Conservation (phyloP, 1,140 invertebrate species). For the Spodoptera frugiperda region DNA sequence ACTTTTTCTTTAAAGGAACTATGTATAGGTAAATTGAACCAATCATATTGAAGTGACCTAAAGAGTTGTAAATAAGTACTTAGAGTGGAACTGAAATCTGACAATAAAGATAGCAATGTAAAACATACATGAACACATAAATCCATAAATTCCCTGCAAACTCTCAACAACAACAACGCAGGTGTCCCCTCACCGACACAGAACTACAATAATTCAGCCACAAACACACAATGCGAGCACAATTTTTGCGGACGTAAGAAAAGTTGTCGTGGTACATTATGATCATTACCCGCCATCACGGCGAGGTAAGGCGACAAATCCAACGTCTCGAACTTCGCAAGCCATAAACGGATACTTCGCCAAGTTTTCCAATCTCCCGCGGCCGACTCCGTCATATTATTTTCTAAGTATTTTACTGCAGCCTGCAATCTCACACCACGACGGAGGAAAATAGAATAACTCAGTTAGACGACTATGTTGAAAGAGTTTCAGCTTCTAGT, state of each 20-base stretch:
- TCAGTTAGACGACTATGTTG: slow-evolving; percentile 43
- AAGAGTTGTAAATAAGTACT: neutral
- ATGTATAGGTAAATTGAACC: too few species aligned
- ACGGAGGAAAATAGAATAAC: slow-evolving; percentile 39
- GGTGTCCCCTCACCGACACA: neutral
- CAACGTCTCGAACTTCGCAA: slow-evolving; percentile 56
- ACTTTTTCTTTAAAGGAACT: too few species aligned
- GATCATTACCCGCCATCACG: slow-evolving; percentile 43
- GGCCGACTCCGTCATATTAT: slow-evolving; percentile 62
- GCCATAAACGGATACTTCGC: slow-evolving; percentile 63
- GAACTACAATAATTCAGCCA: neutral
- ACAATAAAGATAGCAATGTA: neutral
- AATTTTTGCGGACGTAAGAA: slow-evolving; percentile 28
- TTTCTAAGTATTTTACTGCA: slow-evolving; percentile 72
- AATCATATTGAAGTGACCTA: too few species aligned
- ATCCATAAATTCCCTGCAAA: too few species aligned
- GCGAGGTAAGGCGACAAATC: slow-evolving; percentile 58
- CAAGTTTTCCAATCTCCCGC: slow-evolving; percentile 70
- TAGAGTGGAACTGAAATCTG: neutral
- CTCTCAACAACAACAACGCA: neutral
- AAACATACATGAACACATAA: neutral
- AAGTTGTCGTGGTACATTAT: slow-evolving; percentile 41
- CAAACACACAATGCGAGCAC: slow-evolving; percentile 4
- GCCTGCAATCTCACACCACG: slow-evolving; percentile 58
- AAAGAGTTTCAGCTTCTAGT: slow-evolving; percentile 32